Evolutionary conservation across 1,140 invertebrate genomes (phyloP), one percentile per base, ranked within the genome.

Genomic region (Ceratosolen fusciceps): DNA sequence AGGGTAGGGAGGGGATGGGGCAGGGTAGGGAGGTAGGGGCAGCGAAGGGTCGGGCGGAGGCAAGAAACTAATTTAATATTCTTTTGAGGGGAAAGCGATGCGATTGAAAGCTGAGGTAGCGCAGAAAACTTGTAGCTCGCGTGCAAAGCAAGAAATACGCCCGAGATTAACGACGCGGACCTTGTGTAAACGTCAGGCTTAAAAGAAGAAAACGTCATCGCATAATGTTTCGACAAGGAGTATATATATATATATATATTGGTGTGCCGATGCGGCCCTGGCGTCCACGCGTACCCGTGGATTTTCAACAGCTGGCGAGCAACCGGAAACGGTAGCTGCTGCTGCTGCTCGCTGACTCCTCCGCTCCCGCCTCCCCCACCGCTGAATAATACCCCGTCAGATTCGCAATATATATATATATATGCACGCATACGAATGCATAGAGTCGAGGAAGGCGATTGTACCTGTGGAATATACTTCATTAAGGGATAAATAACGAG

Each of bases 321-420:
- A 34, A 21, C 39, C 67, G 67, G 39, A 68, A 68, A 26, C 29
- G 34, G 72, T 26, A 37, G 71, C 71, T 26, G 31, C 16, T 16
- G 31, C 71, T n/a, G n/a, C n/a, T n/a, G n/a, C n/a, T n/a, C n/a
- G n/a, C n/a, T n/a, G n/a, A n/a, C n/a, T n/a, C n/a, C n/a, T n/a
- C n/a, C n/a, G n/a, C n/a, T n/a, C n/a, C n/a, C n/a, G n/a, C n/a
- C n/a, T n/a, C n/a, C 12, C 1, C 49, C 26, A 0, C 24, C 14
- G 60, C 2, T 47, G 73, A 16, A 39, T n/a, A 12, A 67, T 68
- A 74, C 73, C 74, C 67, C 77, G 82, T n/a, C n/a, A n/a, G n/a
- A n/a, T n/a, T n/a, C n/a, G n/a, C n/a, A n/a, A n/a, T n/a, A n/a
- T n/a, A n/a, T n/a, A n/a, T n/a, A n/a, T n/a, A n/a, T n/a, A n/a